Conservation (phyloP, 2,113 vertebrate species). For the Caranx melampygus region DNA sequence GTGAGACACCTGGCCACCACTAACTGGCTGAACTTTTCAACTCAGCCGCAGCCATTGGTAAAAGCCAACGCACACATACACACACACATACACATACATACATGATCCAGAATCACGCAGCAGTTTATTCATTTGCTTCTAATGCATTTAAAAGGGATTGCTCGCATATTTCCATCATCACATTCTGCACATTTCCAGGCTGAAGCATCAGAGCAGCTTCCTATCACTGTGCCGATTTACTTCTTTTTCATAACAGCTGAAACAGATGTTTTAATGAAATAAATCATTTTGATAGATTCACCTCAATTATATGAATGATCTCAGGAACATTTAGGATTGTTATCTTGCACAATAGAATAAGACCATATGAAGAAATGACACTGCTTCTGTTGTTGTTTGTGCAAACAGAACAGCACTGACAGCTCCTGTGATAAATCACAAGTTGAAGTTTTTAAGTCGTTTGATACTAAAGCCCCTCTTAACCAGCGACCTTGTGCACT, state of each 20-base stretch:
- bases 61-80: conserved; percentile 2
- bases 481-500: not conserved
- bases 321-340: conserved; percentile 4
- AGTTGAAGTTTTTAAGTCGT: not conserved
- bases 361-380: conserved; percentile 13
- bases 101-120: not conserved
- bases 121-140: conserved; percentile 5
- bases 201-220: not conserved
- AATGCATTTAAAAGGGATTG: not conserved
- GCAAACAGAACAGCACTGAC: conserved; percentile 4
- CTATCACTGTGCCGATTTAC: too few relatives aligned
- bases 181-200: not conserved
- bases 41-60: conserved; percentile 31
- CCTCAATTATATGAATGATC: not conserved
- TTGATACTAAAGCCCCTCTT: not conserved
- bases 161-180: not conserved
- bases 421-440: not conserved
- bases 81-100: too few relatives aligned
- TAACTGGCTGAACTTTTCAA: conserved; percentile 74
- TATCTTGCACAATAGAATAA: not conserved
- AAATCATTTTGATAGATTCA: not conserved
- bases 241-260: not conserved
- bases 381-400: not conserved
- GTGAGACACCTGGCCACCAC: conserved; percentile 71
- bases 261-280: not conserved